phyloP scores from a whole-genome alignment of 1,140 invertebrate genomes.

The Leptopilina boulardi region DNA sequence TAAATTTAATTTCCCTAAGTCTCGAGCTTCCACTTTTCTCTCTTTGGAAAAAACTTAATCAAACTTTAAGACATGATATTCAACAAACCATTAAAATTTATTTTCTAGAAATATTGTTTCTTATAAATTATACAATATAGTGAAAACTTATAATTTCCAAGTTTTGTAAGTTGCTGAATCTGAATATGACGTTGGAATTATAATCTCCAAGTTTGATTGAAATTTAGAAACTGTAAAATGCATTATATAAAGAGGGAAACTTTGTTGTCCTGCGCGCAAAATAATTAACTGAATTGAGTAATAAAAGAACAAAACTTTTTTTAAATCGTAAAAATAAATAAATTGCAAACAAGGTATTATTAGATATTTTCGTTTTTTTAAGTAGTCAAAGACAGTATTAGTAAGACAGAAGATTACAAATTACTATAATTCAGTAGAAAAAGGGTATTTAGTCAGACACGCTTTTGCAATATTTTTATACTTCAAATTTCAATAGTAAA shows the following conservation, averaged over 20 bases:
- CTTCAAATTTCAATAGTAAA: too few relatives aligned
- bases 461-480: too few relatives aligned
- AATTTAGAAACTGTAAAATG: slow-evolving; percentile 2
- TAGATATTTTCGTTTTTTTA: too few relatives aligned
- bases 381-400: too few relatives aligned
- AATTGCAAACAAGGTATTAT: too few relatives aligned
- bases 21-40: too few relatives aligned
- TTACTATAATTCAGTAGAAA: too few relatives aligned
- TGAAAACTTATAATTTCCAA: slow-evolving; percentile 7
- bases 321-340: not conserved
- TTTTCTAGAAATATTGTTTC: not conserved
- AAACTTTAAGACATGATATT: too few relatives aligned
- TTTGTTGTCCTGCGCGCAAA: not conserved
- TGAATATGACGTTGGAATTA: slow-evolving; percentile 3
- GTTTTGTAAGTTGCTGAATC: not conserved
- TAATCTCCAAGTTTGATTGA: not conserved
- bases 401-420: too few relatives aligned
- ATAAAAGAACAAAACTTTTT: not conserved
- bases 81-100: not conserved
- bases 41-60: too few relatives aligned
- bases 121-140: not conserved
- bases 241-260: not conserved
- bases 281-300: not conserved
- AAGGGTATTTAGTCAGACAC: too few relatives aligned
- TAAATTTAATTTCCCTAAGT: too few relatives aligned